Base-by-base conservation (phyloP, 2,888 invertebrate species). In the Synergus umbraculus region DNA sequence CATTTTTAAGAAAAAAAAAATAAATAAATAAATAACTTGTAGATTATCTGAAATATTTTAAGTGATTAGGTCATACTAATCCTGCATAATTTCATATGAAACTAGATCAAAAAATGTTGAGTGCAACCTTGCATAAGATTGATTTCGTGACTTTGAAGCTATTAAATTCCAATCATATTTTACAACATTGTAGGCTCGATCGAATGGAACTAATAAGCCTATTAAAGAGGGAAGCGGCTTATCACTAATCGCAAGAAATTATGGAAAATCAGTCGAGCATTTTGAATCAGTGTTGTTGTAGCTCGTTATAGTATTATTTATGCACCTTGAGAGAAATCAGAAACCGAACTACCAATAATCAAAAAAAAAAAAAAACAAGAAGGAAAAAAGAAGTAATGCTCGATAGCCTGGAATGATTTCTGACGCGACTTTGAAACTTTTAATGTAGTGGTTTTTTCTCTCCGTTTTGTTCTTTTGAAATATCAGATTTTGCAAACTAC, bases 241-340 rank as follows among this genome's bases (percentile, higher is more conserved):
- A 66, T 43, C 43, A 43, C 66, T 66, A 66, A 66, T 54, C 54
- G 37, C 29, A 54, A 37, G 73, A 73, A 54, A 73, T 73, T 73
- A 73, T 54, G 12, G 54, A 54, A 73, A 73, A 73, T 54, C 73
- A 73, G 73, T 73, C 49, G 49, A 73, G 73, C 73, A n/a, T 73
- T 73, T n/a, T 46, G 54, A 54, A 37, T 54, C 37, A 49, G 9
- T 15, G 49, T 44, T 49, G n/a, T 73, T 73, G 13, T 9, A 54
- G 37, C 73, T 54, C 54, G 54, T 54, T 54, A 73, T 54, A 54
- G n/a, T 15, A 54, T 5, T 67, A 44, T 18, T 67, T 46, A n/a
- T 44, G 22, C 15, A 37, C 29, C 54, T 37, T 12, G 9, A 54
- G 49, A n/a, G 49, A 73, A 73, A 54, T 73, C 54, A 37, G 69